Conservation (phyloP, 1,140 invertebrate genomes). For the Drosophila ercepeae region DNA sequence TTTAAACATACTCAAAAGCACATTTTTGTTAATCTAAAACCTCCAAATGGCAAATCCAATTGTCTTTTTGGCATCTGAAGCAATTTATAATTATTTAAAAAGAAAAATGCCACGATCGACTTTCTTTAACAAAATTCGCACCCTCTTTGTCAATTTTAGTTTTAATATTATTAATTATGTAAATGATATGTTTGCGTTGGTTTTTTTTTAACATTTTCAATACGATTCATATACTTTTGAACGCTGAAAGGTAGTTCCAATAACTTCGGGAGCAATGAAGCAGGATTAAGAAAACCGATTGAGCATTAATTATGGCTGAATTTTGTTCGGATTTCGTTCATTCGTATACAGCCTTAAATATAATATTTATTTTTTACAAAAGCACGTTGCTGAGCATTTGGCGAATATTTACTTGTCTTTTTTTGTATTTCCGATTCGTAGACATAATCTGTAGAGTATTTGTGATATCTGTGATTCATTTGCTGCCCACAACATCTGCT, state of each 20-base stretch:
- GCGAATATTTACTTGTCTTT: constrained; percentile 18
- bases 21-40: too few species aligned
- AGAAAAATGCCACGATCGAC: too few species aligned
- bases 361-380: constrained; percentile 4
- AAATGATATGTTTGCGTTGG: constrained; percentile 65
- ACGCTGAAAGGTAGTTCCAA: background rate
- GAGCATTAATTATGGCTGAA: constrained; percentile 4
- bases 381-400: constrained; percentile 34
- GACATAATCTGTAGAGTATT: background rate
- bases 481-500: constrained; percentile 10
- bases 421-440: background rate
- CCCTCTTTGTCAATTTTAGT: constrained; percentile 15
- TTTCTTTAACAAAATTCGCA: background rate
- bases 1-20: too few species aligned
- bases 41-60: background rate
- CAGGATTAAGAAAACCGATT: constrained; percentile 8
- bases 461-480: background rate
- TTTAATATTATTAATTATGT: constrained; percentile 22
- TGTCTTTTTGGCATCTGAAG: constrained; percentile 6
- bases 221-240: constrained; percentile 8
- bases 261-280: constrained; percentile 12
- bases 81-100: background rate
- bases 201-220: constrained; percentile 10
- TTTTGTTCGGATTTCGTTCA: constrained; percentile 2
- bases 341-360: constrained; percentile 35